Base-by-base conservation (phyloP, 2,888 invertebrate species). In the Sesia bembeciformis region DNA sequence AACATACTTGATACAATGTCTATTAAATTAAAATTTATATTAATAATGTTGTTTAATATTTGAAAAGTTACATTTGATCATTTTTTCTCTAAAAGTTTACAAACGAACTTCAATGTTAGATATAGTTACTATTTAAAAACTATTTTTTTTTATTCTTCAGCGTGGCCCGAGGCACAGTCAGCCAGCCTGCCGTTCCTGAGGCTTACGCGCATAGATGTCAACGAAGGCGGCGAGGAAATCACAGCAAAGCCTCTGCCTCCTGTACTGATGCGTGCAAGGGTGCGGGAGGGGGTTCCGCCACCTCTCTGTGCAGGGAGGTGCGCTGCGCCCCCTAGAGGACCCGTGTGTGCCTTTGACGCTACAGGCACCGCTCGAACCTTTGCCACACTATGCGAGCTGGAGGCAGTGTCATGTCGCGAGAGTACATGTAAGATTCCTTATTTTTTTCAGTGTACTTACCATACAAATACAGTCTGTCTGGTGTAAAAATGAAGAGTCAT, bases 321-420 rank as follows among this genome's bases (percentile, higher is more conserved):
- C 60, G 76, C 66, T 1, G 67, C 83, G 3, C 81, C 90, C 0
- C 83, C 86, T 1, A 78, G 85, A 0, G 91, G 91, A 0, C 91
- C 92, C 0, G 90, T 92, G 3, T 92, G 92, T 65, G 91, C 90
- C 0, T 91, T 92, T 58, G 91, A 91, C 62, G 91, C 90, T 0
- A 77, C 90, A 1, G 92, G 92, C 40, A 81, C 88, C 0, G 90
- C 91, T 1, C 72, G 89, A 61, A 91, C 91, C 1, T 92, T 92
- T 60, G 88, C 90, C 49, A 91, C 91, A n/a, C 71, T 90, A 4
- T 92, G 92, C 62, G 90, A 91, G 62, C 82, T 91, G 39, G 90
- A 91, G 58, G 81, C 90, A 6, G 91, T 84, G 0, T 91, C 91
- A 46, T 92, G 92, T 72, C 88, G 86, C 60, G 90, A 90, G 58